Conservation (phyloP, 2,888 invertebrate species). For the Lordiphosa andalusiaca region DNA sequence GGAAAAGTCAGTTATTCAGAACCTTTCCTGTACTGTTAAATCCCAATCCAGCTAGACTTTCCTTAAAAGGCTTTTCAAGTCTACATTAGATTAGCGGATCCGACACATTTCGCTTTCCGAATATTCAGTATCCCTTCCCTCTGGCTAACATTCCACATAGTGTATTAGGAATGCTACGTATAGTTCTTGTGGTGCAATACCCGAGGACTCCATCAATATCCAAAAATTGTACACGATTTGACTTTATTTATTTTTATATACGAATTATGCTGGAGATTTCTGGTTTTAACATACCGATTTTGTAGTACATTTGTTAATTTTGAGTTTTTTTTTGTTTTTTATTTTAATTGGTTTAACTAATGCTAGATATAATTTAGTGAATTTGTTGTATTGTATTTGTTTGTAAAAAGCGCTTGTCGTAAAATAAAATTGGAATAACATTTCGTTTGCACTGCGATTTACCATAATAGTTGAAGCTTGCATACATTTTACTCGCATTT, state of each 20-base stretch:
- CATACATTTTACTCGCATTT: constrained; percentile 31
- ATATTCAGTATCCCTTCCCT: too few species aligned
- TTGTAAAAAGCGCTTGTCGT: constrained; percentile 66
- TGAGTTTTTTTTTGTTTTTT: constrained; percentile 1
- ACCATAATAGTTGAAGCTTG: constrained; percentile 46
- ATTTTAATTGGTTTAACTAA: constrained; percentile 64
- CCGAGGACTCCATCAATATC: neutral
- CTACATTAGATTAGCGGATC: too few species aligned
- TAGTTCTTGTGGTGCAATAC: too few species aligned
- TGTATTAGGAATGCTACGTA: too few species aligned
- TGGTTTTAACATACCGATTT: constrained; percentile 63
- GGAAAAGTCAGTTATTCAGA: too few species aligned
- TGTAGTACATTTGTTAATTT: constrained; percentile 50
- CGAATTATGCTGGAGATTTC: constrained; percentile 40
- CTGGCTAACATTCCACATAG: too few species aligned
- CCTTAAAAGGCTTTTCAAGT: too few species aligned
- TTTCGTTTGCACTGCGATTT: constrained; percentile 62
- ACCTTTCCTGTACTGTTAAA: too few species aligned
- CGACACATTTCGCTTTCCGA: too few species aligned
- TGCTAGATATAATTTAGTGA: constrained; percentile 64
- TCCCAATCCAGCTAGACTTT: too few species aligned
- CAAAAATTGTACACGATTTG: neutral
- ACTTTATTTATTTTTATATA: constrained; percentile 11
- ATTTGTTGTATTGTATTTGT: constrained; percentile 43
- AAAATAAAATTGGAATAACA: constrained; percentile 64